Percentiles rank a stretch among this genome's conserved stretches.
Evolutionary conservation across 2,888 invertebrate species (phyloP).

Genomic region (Drosophila formosana): DNA sequence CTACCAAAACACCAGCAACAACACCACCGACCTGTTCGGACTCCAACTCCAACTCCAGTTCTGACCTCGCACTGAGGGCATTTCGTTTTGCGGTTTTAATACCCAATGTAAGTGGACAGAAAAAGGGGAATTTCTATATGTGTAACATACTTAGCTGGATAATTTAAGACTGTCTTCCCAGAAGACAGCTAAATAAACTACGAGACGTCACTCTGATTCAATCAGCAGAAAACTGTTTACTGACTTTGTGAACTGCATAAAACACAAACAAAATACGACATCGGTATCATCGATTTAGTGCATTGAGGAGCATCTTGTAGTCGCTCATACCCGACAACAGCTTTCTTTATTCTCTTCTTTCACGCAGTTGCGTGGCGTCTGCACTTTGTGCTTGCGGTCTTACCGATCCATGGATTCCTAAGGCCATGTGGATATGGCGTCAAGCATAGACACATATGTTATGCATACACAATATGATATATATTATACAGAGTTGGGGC

Average conservation of each 20-base stretch:
- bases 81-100: constrained; percentile 51
- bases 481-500: constrained; percentile 18
- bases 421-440: constrained; percentile 13
- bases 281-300: too few species aligned
- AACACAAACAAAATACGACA: too few species aligned
- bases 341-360: constrained; percentile 10
- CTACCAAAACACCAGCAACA: neutral
- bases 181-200: too few species aligned
- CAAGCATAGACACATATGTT: constrained; percentile 13
- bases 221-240: too few species aligned
- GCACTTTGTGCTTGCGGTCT: constrained; percentile 54
- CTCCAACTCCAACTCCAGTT: neutral
- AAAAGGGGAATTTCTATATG: neutral
- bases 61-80: constrained; percentile 23
- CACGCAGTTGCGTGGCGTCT: constrained; percentile 68
- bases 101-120: neutral
- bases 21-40: constrained; percentile 15
- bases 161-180: neutral
- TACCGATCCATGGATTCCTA: neutral
- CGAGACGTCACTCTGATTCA: too few species aligned
- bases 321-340: too few species aligned
- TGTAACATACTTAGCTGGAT: neutral
- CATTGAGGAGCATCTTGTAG: too few species aligned
- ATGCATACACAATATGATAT: too few species aligned
- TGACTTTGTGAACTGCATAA: too few species aligned